Conservation (phyloP, 1,140 invertebrate species). For the Drosophila oshimai region DNA sequence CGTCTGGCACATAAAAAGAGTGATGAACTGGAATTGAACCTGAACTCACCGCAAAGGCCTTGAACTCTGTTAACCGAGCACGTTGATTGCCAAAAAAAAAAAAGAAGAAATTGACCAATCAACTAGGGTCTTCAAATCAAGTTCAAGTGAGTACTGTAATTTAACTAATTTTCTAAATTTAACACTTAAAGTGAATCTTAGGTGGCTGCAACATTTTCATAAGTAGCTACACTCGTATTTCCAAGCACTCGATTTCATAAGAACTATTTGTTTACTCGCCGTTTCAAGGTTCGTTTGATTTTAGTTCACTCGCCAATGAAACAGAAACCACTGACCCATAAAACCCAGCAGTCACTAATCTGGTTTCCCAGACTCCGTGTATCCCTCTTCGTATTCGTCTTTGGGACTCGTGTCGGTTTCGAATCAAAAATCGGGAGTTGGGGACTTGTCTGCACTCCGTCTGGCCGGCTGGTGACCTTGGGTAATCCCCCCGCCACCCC, state of each 20-base stretch:
- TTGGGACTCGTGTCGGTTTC: background rate
- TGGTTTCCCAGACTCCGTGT: slow-evolving; percentile 1
- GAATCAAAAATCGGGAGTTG: slow-evolving; percentile 14
- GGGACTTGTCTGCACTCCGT: slow-evolving; percentile 32
- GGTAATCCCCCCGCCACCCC: background rate
- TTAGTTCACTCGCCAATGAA: slow-evolving; percentile 16
- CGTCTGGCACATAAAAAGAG: slow-evolving; percentile 27
- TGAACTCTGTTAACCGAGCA: background rate
- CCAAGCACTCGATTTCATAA: too few species aligned
- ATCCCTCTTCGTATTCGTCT: slow-evolving; percentile 6
- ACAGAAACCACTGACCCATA: slow-evolving; percentile 28
- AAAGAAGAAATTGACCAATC: slow-evolving; percentile 15
- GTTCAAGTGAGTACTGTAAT: background rate
- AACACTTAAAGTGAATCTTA: background rate
- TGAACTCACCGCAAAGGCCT: background rate
- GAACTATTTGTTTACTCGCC: slow-evolving; percentile 14
- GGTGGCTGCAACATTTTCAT: too few species aligned
- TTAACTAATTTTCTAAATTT: background rate
- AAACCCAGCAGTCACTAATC: slow-evolving; percentile 30
- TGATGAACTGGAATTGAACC: background rate
- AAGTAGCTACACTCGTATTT: too few species aligned
- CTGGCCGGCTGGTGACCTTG: slow-evolving; percentile 35
- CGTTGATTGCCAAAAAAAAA: background rate
- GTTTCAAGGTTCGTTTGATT: slow-evolving; percentile 20
- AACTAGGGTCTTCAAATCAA: background rate